Evolutionary conservation across 1,140 invertebrate species (phyloP).

Genomic region (Cotesia typhae): DNA sequence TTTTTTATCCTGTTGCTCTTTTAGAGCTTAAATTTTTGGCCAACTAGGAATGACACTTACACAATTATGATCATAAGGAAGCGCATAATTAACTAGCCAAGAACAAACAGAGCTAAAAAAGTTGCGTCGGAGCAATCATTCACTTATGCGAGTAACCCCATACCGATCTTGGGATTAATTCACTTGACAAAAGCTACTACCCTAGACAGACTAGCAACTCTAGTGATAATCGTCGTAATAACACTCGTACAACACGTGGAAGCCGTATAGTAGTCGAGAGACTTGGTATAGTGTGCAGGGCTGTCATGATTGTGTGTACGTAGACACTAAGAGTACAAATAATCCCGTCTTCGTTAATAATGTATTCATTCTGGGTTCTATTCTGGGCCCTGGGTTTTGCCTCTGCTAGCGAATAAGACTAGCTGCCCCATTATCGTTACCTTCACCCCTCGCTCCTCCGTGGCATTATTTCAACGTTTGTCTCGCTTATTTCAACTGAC

Average conservation of each 20-base stretch:
- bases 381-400: background rate
- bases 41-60: too few relatives aligned
- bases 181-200: slow-evolving; percentile 59
- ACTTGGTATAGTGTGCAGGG: too few relatives aligned
- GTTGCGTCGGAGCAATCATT: slow-evolving; percentile 55
- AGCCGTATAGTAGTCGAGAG: too few relatives aligned
- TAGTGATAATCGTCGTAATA: background rate
- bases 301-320: slow-evolving; percentile 1
- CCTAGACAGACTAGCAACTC: slow-evolving; percentile 15
- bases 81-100: slow-evolving; percentile 31
- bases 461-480: background rate
- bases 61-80: slow-evolving; percentile 4
- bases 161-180: slow-evolving; percentile 57
- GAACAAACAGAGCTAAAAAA: slow-evolving; percentile 31
- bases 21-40: too few relatives aligned
- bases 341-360: slow-evolving; percentile 31
- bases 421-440: slow-evolving; percentile 31
- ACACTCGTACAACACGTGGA: background rate
- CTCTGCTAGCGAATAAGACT: slow-evolving; percentile 23
- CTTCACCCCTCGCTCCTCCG: background rate
- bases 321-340: slow-evolving; percentile 12
- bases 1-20: too few relatives aligned
- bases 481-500: background rate
- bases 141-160: slow-evolving; percentile 56
- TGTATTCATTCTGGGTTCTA: slow-evolving; percentile 24